These are phyloP conservation scores for Cochlearius cochlearius DNA, from an alignment of 2,113 vertebrate genomes.

Conservation along the genomic window DNA sequence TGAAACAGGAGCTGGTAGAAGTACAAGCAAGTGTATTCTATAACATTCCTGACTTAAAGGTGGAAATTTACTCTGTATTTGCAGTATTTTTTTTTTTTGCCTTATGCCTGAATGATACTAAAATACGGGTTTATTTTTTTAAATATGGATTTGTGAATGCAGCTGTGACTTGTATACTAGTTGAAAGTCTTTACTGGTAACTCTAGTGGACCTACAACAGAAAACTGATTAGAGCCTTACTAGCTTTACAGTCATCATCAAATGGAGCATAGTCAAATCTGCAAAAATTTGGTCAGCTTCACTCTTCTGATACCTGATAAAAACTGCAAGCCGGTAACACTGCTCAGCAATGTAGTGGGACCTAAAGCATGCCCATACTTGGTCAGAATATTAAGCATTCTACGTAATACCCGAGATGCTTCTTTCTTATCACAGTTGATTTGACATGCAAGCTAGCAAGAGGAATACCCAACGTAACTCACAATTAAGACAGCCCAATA, in stretches of 20 bases:
- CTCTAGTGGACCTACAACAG: not conserved
- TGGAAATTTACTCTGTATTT: not conserved
- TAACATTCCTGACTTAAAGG: not conserved
- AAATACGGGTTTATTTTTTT: not conserved
- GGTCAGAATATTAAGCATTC: not conserved
- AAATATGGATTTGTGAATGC: not conserved
- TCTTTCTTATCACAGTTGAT: not conserved
- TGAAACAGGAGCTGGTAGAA: not conserved
- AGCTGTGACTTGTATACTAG: not conserved
- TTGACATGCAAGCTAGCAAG: not conserved
- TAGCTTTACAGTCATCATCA: not conserved
- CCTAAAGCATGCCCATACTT: not conserved
- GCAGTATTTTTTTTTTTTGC: not conserved
- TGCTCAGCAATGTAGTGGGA: not conserved
- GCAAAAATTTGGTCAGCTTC: not conserved
- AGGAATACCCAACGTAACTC: not conserved
- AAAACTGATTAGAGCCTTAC: not conserved
- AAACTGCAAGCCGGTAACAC: not conserved
- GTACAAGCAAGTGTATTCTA: not conserved
- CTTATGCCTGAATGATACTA: not conserved
- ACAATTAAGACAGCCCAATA: not conserved
- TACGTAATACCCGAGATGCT: not conserved
- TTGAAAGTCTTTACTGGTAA: not conserved
- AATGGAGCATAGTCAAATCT: not conserved
- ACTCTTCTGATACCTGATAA: not conserved